Evolutionary conservation across 2,113 vertebrate genomes (phyloP).

Genomic region (Zapus hudsonius): DNA sequence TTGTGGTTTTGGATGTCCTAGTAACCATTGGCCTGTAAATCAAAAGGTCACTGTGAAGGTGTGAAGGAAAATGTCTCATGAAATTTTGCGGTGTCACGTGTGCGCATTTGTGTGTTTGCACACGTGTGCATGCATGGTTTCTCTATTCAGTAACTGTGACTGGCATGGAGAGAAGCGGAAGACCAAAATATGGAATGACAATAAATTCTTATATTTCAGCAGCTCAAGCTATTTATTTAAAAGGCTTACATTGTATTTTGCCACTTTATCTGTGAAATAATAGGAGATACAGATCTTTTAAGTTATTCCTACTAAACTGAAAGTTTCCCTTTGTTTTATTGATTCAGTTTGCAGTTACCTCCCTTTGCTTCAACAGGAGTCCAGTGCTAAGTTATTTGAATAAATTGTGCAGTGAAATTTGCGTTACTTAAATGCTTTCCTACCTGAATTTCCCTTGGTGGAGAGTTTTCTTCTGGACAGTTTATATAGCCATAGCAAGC

Average conservation of each 20-base stretch:
- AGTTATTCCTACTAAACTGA: neutral
- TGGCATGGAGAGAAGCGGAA: neutral
- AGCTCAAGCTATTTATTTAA: neutral
- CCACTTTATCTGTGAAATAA: neutral
- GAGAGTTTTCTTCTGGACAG: slow-evolving; percentile 31
- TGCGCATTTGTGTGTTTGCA: neutral
- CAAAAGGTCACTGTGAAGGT: neutral
- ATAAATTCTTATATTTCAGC: neutral
- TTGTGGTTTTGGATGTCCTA: neutral
- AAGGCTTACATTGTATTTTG: neutral
- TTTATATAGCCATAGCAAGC: neutral
- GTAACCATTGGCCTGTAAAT: neutral
- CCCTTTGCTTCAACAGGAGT: slow-evolving; percentile 31
- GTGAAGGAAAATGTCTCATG: neutral
- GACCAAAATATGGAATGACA: neutral
- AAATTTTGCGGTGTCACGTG: neutral
- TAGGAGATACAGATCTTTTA: neutral
- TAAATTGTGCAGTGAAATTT: neutral
- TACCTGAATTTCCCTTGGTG: slow-evolving; percentile 5
- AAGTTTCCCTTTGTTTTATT: neutral
- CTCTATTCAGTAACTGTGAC: neutral
- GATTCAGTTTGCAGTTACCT: neutral
- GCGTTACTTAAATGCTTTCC: neutral
- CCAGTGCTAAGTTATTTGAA: neutral
- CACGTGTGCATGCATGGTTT: neutral